These are phyloP conservation scores for Drosophila varians DNA, from an alignment of 1,140 invertebrate genomes.

Conservation along the genomic window DNA sequence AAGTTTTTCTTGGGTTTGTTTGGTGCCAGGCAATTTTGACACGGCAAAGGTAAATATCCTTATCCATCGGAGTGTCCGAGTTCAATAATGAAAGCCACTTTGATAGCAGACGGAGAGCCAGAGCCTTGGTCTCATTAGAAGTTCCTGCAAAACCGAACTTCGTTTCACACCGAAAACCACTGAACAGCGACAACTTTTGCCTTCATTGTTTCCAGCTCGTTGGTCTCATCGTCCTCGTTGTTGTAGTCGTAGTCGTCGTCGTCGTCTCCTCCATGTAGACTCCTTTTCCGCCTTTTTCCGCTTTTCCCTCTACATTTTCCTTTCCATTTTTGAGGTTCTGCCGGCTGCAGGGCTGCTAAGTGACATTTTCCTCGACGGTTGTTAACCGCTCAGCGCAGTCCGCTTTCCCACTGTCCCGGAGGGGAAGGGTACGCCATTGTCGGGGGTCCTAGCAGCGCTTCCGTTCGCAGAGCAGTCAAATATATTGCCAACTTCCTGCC, in stretches of 20 bases:
- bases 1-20: slow-evolving; percentile 33
- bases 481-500: slow-evolving; percentile 80
- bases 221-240: slow-evolving; percentile 31
- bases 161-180: slow-evolving; percentile 41
- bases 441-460: slow-evolving; percentile 68
- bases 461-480: slow-evolving; percentile 77
- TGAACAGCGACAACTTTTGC: slow-evolving; percentile 70
- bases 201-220: slow-evolving; percentile 79
- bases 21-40: slow-evolving; percentile 48
- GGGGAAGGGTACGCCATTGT: slow-evolving; percentile 27
- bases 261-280: background rate
- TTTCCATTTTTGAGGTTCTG: slow-evolving; percentile 31
- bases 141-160: slow-evolving; percentile 51
- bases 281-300: slow-evolving; percentile 15
- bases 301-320: slow-evolving; percentile 25
- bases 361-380: slow-evolving; percentile 58
- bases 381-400: slow-evolving; percentile 37
- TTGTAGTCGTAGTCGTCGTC: background rate
- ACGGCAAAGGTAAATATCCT: slow-evolving; percentile 49
- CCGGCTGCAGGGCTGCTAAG: slow-evolving; percentile 47
- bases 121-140: slow-evolving; percentile 43
- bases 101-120: slow-evolving; percentile 18
- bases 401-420: slow-evolving; percentile 20
- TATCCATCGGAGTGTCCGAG: slow-evolving; percentile 31
- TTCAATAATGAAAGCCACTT: slow-evolving; percentile 47